Evolutionary conservation across 2,888 invertebrate genomes (phyloP), one percentile per base, ranked within the genome.

Genomic region (Diploptera punctata): DNA sequence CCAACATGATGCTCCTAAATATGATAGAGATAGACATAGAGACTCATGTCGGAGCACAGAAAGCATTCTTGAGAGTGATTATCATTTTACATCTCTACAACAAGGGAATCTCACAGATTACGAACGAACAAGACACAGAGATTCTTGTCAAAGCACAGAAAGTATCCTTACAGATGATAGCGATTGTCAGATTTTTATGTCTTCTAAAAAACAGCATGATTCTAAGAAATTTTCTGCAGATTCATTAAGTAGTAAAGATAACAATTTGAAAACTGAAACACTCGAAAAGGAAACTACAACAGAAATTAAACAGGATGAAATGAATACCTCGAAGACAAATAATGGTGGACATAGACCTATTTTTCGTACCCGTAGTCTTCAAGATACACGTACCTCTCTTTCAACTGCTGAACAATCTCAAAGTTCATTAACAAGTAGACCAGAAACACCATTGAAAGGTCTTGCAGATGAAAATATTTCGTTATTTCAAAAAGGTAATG

Each of bases 91-190:
- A 0, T 54, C 67, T 31, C 29, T 29, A 4, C 52, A 52, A 24
- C 65, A 52, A 33, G 54, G 54, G 16, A 54, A 68, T 31, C 47
- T 54, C 13, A 24, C 65, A 24, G 65, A 65, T 9, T 29, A 52
- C 33, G 68, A 54, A 54, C 31, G 24, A 4, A 21, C 54, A 16
- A 7, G 67, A 18, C 61, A 72, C 33, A 38, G 67, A 38, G 68
- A 72, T 47, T 72, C 72, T 9, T 77, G 76, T 68, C 77, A 92
- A 78, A 93, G 93, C 71, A 86, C 93, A 78, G 94, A 94, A 80
- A 93, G 93, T 78, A 89, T 94, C 4, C 81, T 94, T 0, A 93
- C 93, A 0, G 94, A 93, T 80, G 93, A 93, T 76, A 0, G 87
- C 88, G 76, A 93, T 92, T 5, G 92, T 91, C 81, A 70, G 7